Base-by-base conservation (phyloP, 1,140 invertebrate genomes). In the Samia ricini region DNA sequence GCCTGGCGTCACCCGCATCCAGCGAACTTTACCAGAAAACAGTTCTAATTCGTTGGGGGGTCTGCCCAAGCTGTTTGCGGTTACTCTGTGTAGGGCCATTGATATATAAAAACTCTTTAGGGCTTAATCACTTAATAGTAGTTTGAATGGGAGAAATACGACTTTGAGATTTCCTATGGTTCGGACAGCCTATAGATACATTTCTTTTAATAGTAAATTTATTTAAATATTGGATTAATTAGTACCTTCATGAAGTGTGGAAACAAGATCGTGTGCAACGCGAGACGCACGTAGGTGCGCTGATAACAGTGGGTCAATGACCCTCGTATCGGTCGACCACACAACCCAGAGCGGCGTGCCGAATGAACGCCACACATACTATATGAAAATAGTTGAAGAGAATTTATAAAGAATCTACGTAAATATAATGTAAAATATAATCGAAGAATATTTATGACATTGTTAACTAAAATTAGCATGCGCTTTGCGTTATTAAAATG, bases 291-390 rank as follows among this genome's bases (percentile, higher is more conserved):
- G 70, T 74, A 72, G 60, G 68, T 77, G 64, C 63, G 60, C 52
- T 84, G 81, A 86, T 86, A 86, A 86, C 75, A 66, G 67, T 79
- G 74, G 81, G 74, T 79, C 76, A 74, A 68, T 78, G 81, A 50
- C 76, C 83, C 42, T 60, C 72, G 74, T 86, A 86, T 86, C 83
- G 81, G 81, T 84, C 83, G 83, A 74, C 69, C 71, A 71, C 68
- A 59, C 67, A 62, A 59, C 69, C 50, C 72, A 70, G 33, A 3
- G 33, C 33, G 12, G 12, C 33, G 12, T 42, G 68, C 55, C 68
- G 60, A 59, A 68, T 48, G 56, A 6, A n/a, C 56, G 12, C 23
- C 18, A 29, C 55, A 29, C 18, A 56, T 22, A 12, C 18, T 52
- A 52, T 21, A 20, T 22, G 22, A 24, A 55, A 55, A 55, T 55